Base-by-base conservation (phyloP, 1,140 invertebrate genomes). In the Sinonovacula constricta region DNA sequence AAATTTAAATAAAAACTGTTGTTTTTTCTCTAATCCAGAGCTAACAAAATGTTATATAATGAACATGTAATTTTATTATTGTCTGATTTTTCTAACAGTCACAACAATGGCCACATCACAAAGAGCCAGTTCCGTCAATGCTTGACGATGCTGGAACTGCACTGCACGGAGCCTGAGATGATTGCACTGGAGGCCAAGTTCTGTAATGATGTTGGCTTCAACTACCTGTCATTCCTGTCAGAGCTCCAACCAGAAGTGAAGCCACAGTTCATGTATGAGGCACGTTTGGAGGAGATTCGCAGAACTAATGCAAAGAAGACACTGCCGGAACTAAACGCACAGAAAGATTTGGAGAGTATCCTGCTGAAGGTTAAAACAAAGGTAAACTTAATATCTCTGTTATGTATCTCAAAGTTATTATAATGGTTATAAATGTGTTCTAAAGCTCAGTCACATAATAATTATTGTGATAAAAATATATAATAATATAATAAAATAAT, bases 101-200 rank as follows among this genome's bases (percentile, higher is more conserved):
- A 91, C 74, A 91, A 91, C 79, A 89, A 88, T 80, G 88, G 89
- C 51, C 88, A 91, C 75, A 84, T 91, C 12, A 91, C 89, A 10
- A 72, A 80, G 24, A 34, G 80, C 22, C 90, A 91, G 83, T 91
- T 91, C 83, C 81, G 87, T n/a, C 90, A 91, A 63, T 86, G 83
- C 65, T 75, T 91, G 54, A 86, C 86, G 1, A 90, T 89, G 74
- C 54, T 91, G n/a, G 86, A 90, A 54, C 74, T 91, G 15, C 85
- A 87, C 36, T 77, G 86, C 45, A 84, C 78, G 28, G 86, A 88
- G 30, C 69, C 82, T 7, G 89, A 91, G 70, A 85, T 89, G 81
- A 74, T 82, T 33, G 83, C 88, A 18, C 60, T 91, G 7, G 88
- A 91, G 77, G 88, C 88, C 3, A 88, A 83, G 45, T 91, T 87